Conservation (phyloP, 2,797 vertebrate species). For the Hyperoplus immaculatus region DNA sequence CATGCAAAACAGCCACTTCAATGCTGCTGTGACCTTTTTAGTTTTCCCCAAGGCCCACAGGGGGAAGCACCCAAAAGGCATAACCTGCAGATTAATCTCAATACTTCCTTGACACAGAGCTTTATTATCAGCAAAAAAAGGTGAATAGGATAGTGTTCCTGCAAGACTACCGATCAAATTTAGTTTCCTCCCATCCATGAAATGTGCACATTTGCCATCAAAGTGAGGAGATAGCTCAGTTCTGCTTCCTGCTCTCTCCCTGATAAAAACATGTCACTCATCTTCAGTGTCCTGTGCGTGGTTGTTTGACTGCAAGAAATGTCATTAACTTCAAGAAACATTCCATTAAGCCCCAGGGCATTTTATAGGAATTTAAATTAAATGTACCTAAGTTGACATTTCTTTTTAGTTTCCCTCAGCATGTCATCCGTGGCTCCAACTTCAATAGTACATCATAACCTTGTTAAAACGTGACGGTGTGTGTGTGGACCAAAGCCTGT, state of each 20-base stretch:
- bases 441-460: neutral
- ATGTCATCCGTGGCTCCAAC: conserved; percentile 1
- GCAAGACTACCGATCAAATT: conserved; percentile 46
- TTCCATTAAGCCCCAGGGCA: conserved; percentile 1
- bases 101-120: conserved; percentile 34
- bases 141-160: conserved; percentile 29
- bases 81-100: conserved; percentile 70
- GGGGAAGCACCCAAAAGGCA: conserved; percentile 43
- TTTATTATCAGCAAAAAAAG: conserved; percentile 48
- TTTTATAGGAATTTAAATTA: conserved; percentile 5
- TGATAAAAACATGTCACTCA: conserved; percentile 36
- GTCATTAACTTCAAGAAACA: conserved; percentile 26
- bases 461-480: conserved; percentile 30
- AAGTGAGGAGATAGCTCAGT: conserved; percentile 29
- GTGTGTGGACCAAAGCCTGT: conserved; percentile 26
- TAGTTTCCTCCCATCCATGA: conserved; percentile 38
- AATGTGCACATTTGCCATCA: conserved; percentile 59
- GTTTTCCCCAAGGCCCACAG: conserved; percentile 3
- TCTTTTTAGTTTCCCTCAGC: neutral
- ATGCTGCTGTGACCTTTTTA: conserved; percentile 62
- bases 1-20: conserved; percentile 43
- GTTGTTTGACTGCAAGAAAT: conserved; percentile 24
- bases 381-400: conserved; percentile 1
- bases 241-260: conserved; percentile 44
- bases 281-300: conserved; percentile 30